These are phyloP conservation scores for Paramormyrops hopkinsi DNA, from an alignment of 2,797 vertebrate genomes.

Conservation along the genomic window DNA sequence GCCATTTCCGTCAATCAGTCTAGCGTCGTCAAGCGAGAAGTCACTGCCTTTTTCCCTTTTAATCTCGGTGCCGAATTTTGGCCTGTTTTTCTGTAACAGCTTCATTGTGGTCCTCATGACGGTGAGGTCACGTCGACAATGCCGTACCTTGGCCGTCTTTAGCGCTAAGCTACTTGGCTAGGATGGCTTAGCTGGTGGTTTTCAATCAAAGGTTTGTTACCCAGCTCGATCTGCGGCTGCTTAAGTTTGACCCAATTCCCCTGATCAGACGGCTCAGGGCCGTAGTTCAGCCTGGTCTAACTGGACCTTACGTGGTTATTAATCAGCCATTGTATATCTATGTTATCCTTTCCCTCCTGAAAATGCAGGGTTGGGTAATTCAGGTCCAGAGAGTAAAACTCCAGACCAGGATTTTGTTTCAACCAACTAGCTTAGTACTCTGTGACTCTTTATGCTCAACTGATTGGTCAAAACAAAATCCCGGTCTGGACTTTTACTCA, in stretches of 20 bases:
- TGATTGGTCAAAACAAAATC: neutral
- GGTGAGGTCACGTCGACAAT: neutral
- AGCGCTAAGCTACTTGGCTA: neutral
- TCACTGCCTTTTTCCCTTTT: neutral
- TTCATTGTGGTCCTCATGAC: neutral
- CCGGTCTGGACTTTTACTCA: too few species aligned
- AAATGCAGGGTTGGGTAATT: neutral
- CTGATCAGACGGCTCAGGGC: neutral
- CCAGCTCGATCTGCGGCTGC: neutral
- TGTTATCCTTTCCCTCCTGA: neutral
- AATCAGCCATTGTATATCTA: neutral
- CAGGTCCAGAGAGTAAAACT: neutral
- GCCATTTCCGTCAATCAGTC: neutral
- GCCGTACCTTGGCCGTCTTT: neutral
- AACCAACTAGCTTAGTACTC: neutral
- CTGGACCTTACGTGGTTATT: neutral
- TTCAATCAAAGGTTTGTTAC: neutral
- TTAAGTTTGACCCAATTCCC: neutral
- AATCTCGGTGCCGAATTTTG: neutral
- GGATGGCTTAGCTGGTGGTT: neutral
- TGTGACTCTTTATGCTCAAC: neutral
- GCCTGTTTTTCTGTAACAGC: neutral
- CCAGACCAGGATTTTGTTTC: neutral
- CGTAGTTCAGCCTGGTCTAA: neutral
- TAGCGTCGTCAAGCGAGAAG: neutral